Percentiles rank a stretch among this genome's conserved stretches.
Conservation (phyloP, 2,888 invertebrate genomes). For the Agrypnus murinus region DNA sequence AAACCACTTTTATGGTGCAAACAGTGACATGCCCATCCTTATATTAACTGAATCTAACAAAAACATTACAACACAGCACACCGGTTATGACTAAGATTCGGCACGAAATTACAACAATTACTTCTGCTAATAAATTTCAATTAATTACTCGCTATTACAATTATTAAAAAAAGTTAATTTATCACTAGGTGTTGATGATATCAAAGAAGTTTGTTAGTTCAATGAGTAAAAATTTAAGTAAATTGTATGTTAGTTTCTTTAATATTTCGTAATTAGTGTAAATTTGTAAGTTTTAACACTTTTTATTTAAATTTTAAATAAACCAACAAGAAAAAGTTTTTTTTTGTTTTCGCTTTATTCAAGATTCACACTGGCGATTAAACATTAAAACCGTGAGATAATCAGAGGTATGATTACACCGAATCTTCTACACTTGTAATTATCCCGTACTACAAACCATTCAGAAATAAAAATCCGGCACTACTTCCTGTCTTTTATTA, state of each 20-base stretch:
- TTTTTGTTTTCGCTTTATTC: too few species aligned
- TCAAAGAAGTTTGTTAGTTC: too few species aligned
- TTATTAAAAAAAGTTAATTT: constrained; percentile 6
- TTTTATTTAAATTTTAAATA: too few species aligned
- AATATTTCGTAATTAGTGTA: too few species aligned
- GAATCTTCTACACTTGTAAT: constrained; percentile 8
- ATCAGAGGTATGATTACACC: background rate
- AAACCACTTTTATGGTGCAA: constrained; percentile 13
- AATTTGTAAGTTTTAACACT: too few species aligned
- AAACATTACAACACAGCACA: constrained; percentile 38
- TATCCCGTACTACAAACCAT: constrained; percentile 13
- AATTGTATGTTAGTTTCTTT: too few species aligned
- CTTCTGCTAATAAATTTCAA: constrained; percentile 16
- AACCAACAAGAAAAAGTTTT: too few species aligned
- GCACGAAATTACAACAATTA: constrained; percentile 35
- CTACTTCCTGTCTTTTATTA: constrained; percentile 27
- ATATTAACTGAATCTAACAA: constrained; percentile 9
- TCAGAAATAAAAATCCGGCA: constrained; percentile 22
- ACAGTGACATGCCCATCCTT: constrained; percentile 14
- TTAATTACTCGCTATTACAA: background rate
- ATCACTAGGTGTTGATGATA: too few species aligned
- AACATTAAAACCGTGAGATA: too few species aligned
- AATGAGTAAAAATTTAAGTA: too few species aligned
- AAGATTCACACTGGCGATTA: too few species aligned
- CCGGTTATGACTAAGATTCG: constrained; percentile 39